phyloP scores from a whole-genome alignment of 2,888 invertebrate genomes.

The Timema podura region DNA sequence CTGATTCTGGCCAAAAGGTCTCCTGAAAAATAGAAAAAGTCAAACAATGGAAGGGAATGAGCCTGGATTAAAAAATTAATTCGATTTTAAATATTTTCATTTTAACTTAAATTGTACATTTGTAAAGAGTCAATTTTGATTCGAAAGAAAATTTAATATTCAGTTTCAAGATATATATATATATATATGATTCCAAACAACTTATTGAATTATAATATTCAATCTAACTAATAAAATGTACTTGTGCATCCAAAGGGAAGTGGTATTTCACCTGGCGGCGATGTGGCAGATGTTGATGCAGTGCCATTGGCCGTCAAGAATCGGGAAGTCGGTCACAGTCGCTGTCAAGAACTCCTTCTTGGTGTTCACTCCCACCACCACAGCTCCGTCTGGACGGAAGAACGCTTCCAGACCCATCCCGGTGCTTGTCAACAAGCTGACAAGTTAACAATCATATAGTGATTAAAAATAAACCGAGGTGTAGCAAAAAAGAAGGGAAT shows the following conservation, averaged over 20 bases:
- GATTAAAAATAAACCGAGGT: too few relatives aligned
- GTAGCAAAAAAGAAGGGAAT: too few relatives aligned
- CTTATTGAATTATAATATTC: too few relatives aligned
- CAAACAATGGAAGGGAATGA: neutral
- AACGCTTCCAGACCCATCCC: constrained; percentile 58
- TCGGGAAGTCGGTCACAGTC: constrained; percentile 45
- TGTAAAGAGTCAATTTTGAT: too few relatives aligned
- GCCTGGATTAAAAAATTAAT: too few relatives aligned
- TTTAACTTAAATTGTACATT: too few relatives aligned
- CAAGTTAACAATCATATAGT: constrained; percentile 26
- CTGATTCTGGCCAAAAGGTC: constrained; percentile 58
- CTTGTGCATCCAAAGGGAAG: too few relatives aligned
- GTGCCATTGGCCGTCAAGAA: constrained; percentile 54
- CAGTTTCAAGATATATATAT: too few relatives aligned
- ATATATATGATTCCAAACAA: too few relatives aligned
- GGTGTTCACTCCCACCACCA: constrained; percentile 54
- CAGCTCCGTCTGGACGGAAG: constrained; percentile 50
- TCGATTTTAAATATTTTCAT: too few relatives aligned
- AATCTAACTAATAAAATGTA: too few relatives aligned
- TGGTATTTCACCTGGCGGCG: constrained; percentile 38
- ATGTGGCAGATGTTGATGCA: constrained; percentile 50
- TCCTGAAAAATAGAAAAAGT: constrained; percentile 39
- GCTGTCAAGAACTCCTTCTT: constrained; percentile 56
- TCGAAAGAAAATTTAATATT: too few relatives aligned
- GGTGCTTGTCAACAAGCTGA: constrained; percentile 49